Conservation (phyloP, 2,888 invertebrate genomes). For the Cheilosia grossa region DNA sequence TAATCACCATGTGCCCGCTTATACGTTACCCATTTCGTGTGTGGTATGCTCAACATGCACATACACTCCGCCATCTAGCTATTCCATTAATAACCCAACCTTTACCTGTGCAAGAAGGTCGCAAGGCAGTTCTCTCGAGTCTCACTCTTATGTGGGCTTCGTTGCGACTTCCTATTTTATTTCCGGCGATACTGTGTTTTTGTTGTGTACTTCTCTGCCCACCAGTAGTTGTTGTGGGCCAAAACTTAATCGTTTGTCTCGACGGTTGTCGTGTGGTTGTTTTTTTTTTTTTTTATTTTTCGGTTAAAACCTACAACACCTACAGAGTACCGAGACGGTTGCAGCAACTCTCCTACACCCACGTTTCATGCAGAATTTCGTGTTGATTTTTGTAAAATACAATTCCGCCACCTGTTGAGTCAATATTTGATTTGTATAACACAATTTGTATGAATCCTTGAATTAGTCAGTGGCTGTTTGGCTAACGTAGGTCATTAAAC, state of each 20-base stretch:
- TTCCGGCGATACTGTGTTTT: conserved; percentile 45
- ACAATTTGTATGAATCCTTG: conserved; percentile 6
- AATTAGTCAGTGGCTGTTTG: conserved; percentile 28
- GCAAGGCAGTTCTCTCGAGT: conserved; percentile 43
- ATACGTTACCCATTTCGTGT: conserved; percentile 57
- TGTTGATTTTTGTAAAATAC: conserved; percentile 2
- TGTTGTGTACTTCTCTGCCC: conserved; percentile 20
- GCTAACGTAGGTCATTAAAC: conserved; percentile 34
- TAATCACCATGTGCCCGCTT: conserved; percentile 46
- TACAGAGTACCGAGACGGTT: conserved; percentile 11
- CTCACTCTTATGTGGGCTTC: conserved; percentile 58
- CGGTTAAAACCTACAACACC: conserved; percentile 33
- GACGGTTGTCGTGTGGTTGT: conserved; percentile 23
- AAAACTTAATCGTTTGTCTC: conserved; percentile 19
- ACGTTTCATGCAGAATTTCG: conserved; percentile 25
- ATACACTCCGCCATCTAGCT: conserved; percentile 34
- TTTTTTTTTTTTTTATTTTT: not conserved
- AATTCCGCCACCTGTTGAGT: conserved; percentile 35
- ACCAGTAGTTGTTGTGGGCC: conserved; percentile 7
- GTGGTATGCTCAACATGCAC: conserved; percentile 63
- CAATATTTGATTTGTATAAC: conserved; percentile 13
- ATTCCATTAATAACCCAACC: conserved; percentile 44
- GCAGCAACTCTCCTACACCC: conserved; percentile 26
- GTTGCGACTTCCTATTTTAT: conserved; percentile 69
- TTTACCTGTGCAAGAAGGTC: conserved; percentile 69